Base-by-base conservation (phyloP, 2,113 vertebrate genomes). In the Bubo bubo region DNA sequence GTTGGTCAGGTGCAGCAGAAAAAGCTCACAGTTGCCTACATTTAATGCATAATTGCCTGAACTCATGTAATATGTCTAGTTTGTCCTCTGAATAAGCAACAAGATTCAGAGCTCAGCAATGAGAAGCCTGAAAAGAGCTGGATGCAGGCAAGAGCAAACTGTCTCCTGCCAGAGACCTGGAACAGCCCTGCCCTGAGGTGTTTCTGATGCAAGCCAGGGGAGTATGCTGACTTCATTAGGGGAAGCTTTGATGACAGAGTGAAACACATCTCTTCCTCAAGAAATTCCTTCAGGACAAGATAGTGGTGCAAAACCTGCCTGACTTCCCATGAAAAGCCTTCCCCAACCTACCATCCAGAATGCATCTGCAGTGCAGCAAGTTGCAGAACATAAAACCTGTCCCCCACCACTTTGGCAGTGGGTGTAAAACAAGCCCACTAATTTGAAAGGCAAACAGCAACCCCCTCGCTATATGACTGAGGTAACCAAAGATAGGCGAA, bases 301-400 rank as follows among this genome's bases (percentile, higher is more conserved):
- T 0, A 68, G 21, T 18, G 64, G 2, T 49, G 86, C 34, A 27
- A 91, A 93, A 67, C 86, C 73, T 70, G 73, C 47, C 60, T 17
- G 19, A 35, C 52, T 67, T 79, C 55, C 52, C 8, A 0, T 1
- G 49, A 8, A 71, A 90, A 86, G 47, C 64, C 12, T 49, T 63
- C 39, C 39, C 21, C 50, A 39, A 56, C 32, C 75, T 47, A 0
- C 47, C 22, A 7, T 4, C 8, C 13, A 32, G 50, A 73, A 52
- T 6, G 9, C 1, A 24, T 22, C 35, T n/a, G 45, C 53, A 71
- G 59, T 0, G 0, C 5, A 3, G 22, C 17, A 7, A 45, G 50
- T n/a, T 79, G 68, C 64, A 56, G 81, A 84, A 49, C 2, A 1
- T 50, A 37, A 88, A 77, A 89, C 59, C 50, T 47, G 45, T 50